Conservation (phyloP, 1,140 invertebrate genomes). For the Atta cephalotes region DNA sequence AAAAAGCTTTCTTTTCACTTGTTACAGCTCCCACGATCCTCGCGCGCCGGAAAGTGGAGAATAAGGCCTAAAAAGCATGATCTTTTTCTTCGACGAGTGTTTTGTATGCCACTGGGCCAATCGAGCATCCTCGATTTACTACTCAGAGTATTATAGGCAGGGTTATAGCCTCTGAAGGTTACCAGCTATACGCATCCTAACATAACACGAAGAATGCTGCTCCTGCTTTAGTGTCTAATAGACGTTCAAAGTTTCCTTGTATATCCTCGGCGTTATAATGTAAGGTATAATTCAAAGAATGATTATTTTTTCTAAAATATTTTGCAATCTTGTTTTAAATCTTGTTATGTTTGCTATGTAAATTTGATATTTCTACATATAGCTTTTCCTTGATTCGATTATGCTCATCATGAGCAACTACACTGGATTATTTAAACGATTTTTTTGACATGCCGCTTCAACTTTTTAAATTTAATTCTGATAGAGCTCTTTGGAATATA, state of each 20-base stretch:
- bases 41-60: conserved; percentile 81
- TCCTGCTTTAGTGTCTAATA: conserved; percentile 8
- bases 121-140: conserved; percentile 80
- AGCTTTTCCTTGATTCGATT: background rate
- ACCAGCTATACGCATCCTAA: background rate
- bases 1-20: conserved; percentile 71
- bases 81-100: conserved; percentile 75
- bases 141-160: conserved; percentile 18
- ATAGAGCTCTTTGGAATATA: background rate
- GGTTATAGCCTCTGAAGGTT: conserved; percentile 65
- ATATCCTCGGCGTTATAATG: background rate
- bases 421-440: background rate
- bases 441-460: background rate
- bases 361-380: conserved; percentile 3
- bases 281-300: background rate
- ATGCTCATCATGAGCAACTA: background rate
- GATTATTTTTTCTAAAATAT: background rate
- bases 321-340: background rate
- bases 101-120: conserved; percentile 86
- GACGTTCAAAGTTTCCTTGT: conserved; percentile 12
- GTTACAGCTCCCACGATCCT: conserved; percentile 52
- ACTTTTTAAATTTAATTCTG: background rate
- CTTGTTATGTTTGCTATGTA: background rate
- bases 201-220: conserved; percentile 5
- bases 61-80: conserved; percentile 83